Evolutionary conservation across 1,140 invertebrate genomes (phyloP), one percentile per base, ranked within the genome.

Genomic region (Holotrichia oblita): DNA sequence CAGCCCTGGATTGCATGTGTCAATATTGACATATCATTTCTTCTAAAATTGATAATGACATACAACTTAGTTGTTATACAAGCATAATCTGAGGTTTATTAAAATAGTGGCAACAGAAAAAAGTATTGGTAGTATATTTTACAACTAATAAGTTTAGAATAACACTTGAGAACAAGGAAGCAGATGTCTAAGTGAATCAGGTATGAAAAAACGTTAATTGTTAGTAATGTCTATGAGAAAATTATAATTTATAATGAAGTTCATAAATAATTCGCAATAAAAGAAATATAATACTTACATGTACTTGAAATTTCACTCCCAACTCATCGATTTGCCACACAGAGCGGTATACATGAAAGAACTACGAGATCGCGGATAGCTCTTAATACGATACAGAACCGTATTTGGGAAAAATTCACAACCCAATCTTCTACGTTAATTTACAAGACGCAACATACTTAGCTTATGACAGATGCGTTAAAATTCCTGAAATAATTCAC

Each of bases 351-450:
- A 69, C 20, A 22, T 27, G 59, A 69, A 34, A 69, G 27, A 17
- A 69, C 61, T 69, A 34, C 8, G 8, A 69, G 61, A 69, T 69
- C 61, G 22, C 20, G 61, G 61, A 69, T 69, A 69, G 24, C 61
- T 9, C 12, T 69, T 14, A 69, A 24, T 27, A 69, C 22, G 17
- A 34, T 14, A 69, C 61, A 69, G 61, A 34, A 69, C 61, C 61
- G 61, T 69, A 69, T 24, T 69, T 17, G 12, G 22, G 22, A 27
- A 69, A 24, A 34, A 27, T 69, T 2, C 17, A 48, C 10, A 1
- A 48, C 44, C 0, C n/a, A 3, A 14, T 48, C 10, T 48, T 48
- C 27, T n/a, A n/a, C n/a, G 4, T 34, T 34, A 34, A 34, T 2
- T 34, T 34, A 34, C 4, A 34, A 34, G 27, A 34, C 27, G 27